A percentile compares a stretch with the other conserved stretches of the same genome.
These are phyloP conservation scores for Grantiella picta DNA, from an alignment of 2,113 vertebrate species.

Conservation along the genomic window DNA sequence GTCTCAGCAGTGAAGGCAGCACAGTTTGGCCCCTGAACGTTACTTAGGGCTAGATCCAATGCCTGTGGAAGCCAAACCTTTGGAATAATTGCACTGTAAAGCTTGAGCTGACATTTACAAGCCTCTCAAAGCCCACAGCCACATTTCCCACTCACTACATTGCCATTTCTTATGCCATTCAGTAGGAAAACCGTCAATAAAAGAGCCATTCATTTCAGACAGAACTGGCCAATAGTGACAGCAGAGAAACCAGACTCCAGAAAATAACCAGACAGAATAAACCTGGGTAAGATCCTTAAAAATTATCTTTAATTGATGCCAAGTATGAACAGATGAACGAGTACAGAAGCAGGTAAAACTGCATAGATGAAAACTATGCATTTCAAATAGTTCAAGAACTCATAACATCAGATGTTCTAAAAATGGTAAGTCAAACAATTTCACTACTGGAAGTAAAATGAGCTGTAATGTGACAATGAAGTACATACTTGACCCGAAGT, in stretches of 20 bases:
- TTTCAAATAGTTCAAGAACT: constrained; percentile 79
- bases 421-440: constrained; percentile 62
- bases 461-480: constrained; percentile 53
- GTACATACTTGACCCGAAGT: constrained; percentile 64
- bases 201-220: neutral
- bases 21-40: neutral
- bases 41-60: neutral
- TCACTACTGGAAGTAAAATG: constrained; percentile 46
- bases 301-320: constrained; percentile 91
- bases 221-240: neutral
- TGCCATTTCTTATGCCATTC: neutral
- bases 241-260: constrained; percentile 52
- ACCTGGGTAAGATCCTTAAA: constrained; percentile 80
- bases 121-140: neutral
- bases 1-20: neutral
- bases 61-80: neutral
- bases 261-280: constrained; percentile 73
- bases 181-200: neutral
- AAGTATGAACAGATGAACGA: constrained; percentile 87
- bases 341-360: constrained; percentile 86
- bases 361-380: constrained; percentile 92
- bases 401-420: constrained; percentile 67
- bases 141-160: neutral
- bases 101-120: neutral
- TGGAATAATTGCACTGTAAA: neutral